These are phyloP conservation scores for Clarias platycephalus DNA, from an alignment of 2,797 vertebrate genomes.

Conservation along the genomic window DNA sequence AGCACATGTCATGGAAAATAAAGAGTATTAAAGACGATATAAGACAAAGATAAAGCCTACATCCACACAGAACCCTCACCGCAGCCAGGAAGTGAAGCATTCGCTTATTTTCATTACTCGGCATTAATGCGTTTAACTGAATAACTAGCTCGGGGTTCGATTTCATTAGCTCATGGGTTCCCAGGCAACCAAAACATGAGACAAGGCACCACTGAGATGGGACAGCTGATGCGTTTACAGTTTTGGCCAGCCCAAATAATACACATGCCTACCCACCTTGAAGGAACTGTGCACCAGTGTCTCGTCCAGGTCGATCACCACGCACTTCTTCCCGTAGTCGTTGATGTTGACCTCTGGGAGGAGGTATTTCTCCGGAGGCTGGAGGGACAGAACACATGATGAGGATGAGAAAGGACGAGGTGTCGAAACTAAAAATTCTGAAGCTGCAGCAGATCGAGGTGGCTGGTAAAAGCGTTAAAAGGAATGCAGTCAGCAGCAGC, in stretches of 20 bases:
- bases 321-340: slow-evolving; percentile 96
- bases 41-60: not conserved
- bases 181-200: not conserved
- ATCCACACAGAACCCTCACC: not conserved
- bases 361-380: slow-evolving; percentile 97
- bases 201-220: not conserved
- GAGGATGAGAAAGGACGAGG: not conserved
- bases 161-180: not conserved
- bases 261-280: slow-evolving; percentile 89
- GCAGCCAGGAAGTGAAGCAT: not conserved
- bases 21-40: not conserved
- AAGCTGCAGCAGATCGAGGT: slow-evolving; percentile 3
- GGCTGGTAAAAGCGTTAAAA: slow-evolving; percentile 6
- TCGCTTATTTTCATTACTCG: not conserved
- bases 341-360: slow-evolving; percentile 93
- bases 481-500: slow-evolving; percentile 32
- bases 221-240: not conserved
- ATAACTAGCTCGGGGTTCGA: not conserved
- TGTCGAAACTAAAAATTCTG: slow-evolving; percentile 56
- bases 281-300: slow-evolving; percentile 98
- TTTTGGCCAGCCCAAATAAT: not conserved
- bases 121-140: not conserved
- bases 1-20: not conserved
- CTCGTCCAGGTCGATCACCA: slow-evolving; percentile 98
- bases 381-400: slow-evolving; percentile 53